Conservation (phyloP, 37 sponge, comb jelly and placozoan genomes). For the Chondrilla cf. caribensis region DNA sequence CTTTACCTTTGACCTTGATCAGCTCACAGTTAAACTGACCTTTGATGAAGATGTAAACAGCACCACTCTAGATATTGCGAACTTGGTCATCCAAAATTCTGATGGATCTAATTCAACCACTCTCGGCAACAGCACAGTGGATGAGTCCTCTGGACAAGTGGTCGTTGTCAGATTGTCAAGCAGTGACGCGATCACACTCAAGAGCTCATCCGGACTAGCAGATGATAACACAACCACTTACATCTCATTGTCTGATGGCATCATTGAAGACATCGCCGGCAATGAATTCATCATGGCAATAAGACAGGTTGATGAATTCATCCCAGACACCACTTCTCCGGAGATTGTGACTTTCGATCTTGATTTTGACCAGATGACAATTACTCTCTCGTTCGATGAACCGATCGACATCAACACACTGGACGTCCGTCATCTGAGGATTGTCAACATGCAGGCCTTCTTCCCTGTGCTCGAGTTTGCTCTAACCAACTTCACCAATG, state of each 20-base stretch:
- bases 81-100: slow-evolving; percentile 42
- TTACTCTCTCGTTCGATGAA: slow-evolving; percentile 74
- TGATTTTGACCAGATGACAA: slow-evolving; percentile 54
- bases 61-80: slow-evolving; percentile 29
- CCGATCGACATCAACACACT: slow-evolving; percentile 60
- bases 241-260: slow-evolving; percentile 44
- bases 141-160: not conserved
- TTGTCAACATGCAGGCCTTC: slow-evolving; percentile 54
- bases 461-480: slow-evolving; percentile 55
- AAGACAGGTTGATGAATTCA: slow-evolving; percentile 22
- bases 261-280: slow-evolving; percentile 74
- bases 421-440: slow-evolving; percentile 66
- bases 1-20: slow-evolving; percentile 67
- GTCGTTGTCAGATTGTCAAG: slow-evolving; percentile 46
- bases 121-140: slow-evolving; percentile 25
- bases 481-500: slow-evolving; percentile 23
- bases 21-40: slow-evolving; percentile 55
- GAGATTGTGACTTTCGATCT: slow-evolving; percentile 41
- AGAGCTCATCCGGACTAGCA: slow-evolving; percentile 59
- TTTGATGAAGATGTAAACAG: slow-evolving; percentile 72
- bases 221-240: slow-evolving; percentile 34
- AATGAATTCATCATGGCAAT: slow-evolving; percentile 41
- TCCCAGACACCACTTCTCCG: slow-evolving; percentile 68
- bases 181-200: slow-evolving; percentile 59
- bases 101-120: not conserved